Conservation (phyloP, 1,140 invertebrate species). For the Metopolophium dirhodum region DNA sequence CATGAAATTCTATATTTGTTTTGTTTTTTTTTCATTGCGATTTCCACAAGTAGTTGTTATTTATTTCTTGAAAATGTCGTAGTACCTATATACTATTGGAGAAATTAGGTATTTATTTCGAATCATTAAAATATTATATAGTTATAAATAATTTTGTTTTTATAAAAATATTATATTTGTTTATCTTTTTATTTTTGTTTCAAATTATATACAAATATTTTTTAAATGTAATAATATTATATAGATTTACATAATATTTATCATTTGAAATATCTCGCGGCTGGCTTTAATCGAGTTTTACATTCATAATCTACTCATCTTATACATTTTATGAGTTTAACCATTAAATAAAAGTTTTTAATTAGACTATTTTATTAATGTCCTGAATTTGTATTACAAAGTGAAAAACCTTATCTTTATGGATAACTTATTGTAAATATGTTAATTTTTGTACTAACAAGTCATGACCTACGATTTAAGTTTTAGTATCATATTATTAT, state of each 20-base stretch:
- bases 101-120: too few species aligned
- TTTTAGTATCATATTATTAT: background rate
- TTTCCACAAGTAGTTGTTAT: background rate
- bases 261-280: background rate
- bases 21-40: background rate
- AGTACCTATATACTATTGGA: too few species aligned
- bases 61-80: too few species aligned
- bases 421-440: background rate
- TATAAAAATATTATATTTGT: too few species aligned
- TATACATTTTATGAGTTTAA: background rate
- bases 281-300: background rate
- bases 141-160: background rate
- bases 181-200: background rate
- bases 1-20: background rate
- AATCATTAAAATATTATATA: background rate
- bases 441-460: background rate
- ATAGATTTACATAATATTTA: background rate
- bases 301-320: background rate
- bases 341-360: background rate
- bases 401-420: background rate
- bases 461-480: background rate
- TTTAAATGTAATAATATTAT: background rate
- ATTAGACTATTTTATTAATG: background rate
- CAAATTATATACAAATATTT: background rate
- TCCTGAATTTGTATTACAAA: background rate